Evolutionary conservation across 2,888 invertebrate genomes (phyloP), one percentile per base, ranked within the genome.

Genomic region (Cantharis flavilabris): DNA sequence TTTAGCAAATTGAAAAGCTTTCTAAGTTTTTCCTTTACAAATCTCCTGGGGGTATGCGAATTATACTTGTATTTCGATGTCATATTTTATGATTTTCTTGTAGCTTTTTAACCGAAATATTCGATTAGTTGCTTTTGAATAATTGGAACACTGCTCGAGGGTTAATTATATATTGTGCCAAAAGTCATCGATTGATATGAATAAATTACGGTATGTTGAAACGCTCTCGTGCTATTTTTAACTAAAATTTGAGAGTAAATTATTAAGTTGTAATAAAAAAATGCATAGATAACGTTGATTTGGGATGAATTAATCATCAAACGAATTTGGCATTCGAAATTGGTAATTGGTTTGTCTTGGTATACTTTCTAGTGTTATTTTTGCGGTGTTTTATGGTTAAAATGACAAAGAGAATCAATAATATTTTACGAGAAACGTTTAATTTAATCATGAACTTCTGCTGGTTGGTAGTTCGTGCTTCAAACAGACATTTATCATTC

Each of bases 371-470:
- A 49, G 49, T 49, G 49, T 49, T 49, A 49, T 49, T n/a, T 49
- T 49, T 49, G 49, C 49, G 49, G n/a, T 49, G n/a, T 49, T 49
- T n/a, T 49, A 49, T 49, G n/a, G 49, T 67, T 23, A 26, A 67
- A 67, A 67, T 67, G 65, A 67, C 65, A 26, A 67, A 67, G 49
- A 23, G 23, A 67, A 67, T 26, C 65, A n/a, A 67, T 67, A 20
- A 67, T 67, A 67, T 67, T 20, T 23, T 67, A 26, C 23, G n/a
- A n/a, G 65, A 67, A 67, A 67, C 65, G 65, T 67, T 67, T 67
- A 67, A 67, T 20, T 67, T 67, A 49, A 49, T 49, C 49, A 67
- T 23, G 65, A 67, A 67, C 65, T 67, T 67, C n/a, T 67, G 65
- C 26, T n/a, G 49, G 65, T 67, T 67, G 65, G 65, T 67, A 23